phyloP scores from a whole-genome alignment of 2,113 vertebrate genomes.

The Clarias gariepinus region DNA sequence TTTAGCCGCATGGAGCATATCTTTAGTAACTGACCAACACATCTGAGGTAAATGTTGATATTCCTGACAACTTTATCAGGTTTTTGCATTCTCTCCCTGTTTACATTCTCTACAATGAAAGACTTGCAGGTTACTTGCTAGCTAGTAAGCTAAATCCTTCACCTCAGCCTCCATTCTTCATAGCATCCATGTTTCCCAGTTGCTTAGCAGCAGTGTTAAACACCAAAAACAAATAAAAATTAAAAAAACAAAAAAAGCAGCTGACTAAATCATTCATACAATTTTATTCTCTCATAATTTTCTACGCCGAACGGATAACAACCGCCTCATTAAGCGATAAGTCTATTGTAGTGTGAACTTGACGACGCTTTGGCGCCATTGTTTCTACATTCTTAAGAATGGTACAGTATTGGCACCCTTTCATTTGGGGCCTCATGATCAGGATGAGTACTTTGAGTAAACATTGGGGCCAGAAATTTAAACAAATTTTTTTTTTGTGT shows the following conservation, averaged over 20 bases:
- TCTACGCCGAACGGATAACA: neutral
- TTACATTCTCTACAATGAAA: neutral
- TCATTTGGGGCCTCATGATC: neutral
- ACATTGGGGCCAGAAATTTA: neutral
- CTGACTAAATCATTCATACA: neutral
- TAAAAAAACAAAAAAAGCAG: neutral
- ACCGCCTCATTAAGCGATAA: neutral
- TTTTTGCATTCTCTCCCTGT: neutral
- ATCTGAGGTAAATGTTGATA: constrained; percentile 8
- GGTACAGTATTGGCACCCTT: neutral
- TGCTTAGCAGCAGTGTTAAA: neutral
- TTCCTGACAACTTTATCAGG: neutral
- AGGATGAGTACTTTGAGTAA: neutral
- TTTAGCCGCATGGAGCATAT: neutral
- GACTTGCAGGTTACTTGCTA: neutral
- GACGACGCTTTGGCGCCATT: neutral
- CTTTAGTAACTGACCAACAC: neutral
- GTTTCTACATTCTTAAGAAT: neutral
- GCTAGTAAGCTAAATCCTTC: neutral
- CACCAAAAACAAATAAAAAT: neutral
- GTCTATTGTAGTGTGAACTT: neutral
- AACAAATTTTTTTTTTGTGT: neutral
- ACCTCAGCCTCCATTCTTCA: neutral
- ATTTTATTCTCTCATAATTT: neutral
- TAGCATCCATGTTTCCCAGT: neutral